Base-by-base conservation (phyloP, 2,113 vertebrate genomes). In the Gallinago jamesoni region DNA sequence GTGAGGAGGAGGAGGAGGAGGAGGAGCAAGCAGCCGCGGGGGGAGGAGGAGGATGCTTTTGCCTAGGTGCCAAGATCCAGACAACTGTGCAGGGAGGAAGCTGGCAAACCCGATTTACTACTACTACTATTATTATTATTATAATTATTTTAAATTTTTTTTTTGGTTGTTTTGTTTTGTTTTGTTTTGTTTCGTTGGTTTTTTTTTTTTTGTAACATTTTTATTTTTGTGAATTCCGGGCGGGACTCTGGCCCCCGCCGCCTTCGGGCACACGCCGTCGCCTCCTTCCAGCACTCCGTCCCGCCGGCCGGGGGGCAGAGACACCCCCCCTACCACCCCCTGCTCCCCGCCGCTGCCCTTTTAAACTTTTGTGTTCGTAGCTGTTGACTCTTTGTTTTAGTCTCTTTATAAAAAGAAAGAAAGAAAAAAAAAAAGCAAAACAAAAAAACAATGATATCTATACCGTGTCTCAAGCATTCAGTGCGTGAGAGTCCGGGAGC, bases 71-170 rank as follows among this genome's bases (percentile, higher is more conserved):
- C 91, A 83, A 93, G 94, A 78, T 68, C 84, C 93, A 93, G 95
- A 80, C 78, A 84, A 41, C 85, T 82, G 91, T 86, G 83, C 89
- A 87, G 95, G 84, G 95, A 96, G 94, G 96, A 93, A 95, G 94
- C 93, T 90, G 96, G 75, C 87, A 90, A 93, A 95, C 97, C 96
- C 93, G 25, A 93, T 93, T 93, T 97, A 95, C 93, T 97, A 96
- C 92, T 92, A 90, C 90, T 95, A 94, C 87, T 91, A 96, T 88
- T 94, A 96, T 95, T 96, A 96, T 96, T 94, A 96, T 97, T 83
- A 96, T 97, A 90, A 95, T 97, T 97, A 97, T 96, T 95, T 97
- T 95, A 97, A 95, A 27, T 27, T 52, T 25, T 52, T 52, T 52
- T 27, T 52, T 14, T 25, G 7, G 25, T 52, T 24, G 50, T 25